Percentiles rank a stretch among this genome's conserved stretches.
Evolutionary conservation across 2,888 invertebrate genomes (phyloP).

Genomic region (Helobdella robusta): DNA sequence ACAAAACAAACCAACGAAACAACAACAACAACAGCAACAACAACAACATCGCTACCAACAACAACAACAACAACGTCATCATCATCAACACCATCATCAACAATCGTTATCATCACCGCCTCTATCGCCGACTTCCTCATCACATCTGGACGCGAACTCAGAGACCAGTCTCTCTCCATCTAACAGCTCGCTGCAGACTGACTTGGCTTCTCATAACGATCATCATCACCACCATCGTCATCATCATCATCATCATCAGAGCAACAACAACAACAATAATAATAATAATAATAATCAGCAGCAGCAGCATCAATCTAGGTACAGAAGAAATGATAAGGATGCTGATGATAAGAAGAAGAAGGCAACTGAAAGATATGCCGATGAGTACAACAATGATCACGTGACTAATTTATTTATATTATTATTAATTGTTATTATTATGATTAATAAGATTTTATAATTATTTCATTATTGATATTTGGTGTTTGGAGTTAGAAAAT

Average conservation of each 20-base stretch:
- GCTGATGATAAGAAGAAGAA: too few relatives aligned
- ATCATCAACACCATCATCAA: slow-evolving; percentile 18
- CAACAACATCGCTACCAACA: not conserved
- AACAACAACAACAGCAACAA: slow-evolving; percentile 5
- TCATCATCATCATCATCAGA: not conserved
- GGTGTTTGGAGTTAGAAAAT: too few relatives aligned
- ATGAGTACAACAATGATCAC: too few relatives aligned
- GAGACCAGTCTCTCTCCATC: slow-evolving; percentile 44
- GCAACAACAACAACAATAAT: not conserved
- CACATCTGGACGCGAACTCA: slow-evolving; percentile 42
- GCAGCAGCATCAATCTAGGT: not conserved
- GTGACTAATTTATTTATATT: too few relatives aligned
- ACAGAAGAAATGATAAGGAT: too few relatives aligned
- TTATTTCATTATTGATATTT: too few relatives aligned
- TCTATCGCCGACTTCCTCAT: slow-evolving; percentile 34
- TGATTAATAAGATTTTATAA: too few relatives aligned
- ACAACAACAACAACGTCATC: slow-evolving; percentile 15
- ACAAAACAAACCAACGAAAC: too few relatives aligned
- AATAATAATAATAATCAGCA: not conserved
- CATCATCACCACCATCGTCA: not conserved
- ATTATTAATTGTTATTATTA: too few relatives aligned
- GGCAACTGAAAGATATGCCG: too few relatives aligned
- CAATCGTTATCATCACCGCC: not conserved
- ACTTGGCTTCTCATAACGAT: slow-evolving; percentile 27
- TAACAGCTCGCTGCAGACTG: slow-evolving; percentile 39